These are phyloP conservation scores for Nyctereutes procyonoides DNA, from an alignment of 2,113 vertebrate genomes.

Conservation along the genomic window DNA sequence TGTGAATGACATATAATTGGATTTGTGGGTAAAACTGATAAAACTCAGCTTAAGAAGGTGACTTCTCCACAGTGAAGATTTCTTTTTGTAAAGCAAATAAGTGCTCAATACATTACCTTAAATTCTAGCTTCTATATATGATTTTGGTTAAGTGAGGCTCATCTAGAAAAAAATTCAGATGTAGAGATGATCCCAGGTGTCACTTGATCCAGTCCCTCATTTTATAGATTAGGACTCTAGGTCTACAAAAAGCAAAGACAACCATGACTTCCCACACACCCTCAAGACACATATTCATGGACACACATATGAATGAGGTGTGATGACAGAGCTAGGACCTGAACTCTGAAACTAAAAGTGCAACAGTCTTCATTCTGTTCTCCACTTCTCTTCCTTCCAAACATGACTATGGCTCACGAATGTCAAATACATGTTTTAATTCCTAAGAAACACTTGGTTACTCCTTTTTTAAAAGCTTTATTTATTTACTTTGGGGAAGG, in stretches of 20 bases:
- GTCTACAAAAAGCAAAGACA: constrained; percentile 44
- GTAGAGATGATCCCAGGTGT: not conserved
- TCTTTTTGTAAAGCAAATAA: constrained; percentile 16
- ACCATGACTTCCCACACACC: not conserved
- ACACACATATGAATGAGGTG: not conserved
- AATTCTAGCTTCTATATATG: not conserved
- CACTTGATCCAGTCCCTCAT: not conserved
- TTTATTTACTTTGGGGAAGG: not conserved
- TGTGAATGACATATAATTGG: constrained; percentile 28
- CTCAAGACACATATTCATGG: not conserved
- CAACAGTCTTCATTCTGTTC: constrained; percentile 6
- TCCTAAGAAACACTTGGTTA: not conserved
- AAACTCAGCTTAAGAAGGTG: constrained; percentile 23
- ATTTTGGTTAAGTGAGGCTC: constrained; percentile 16
- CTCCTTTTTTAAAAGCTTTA: not conserved
- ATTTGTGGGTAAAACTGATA: constrained; percentile 10
- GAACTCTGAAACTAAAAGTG: not conserved
- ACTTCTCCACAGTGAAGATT: constrained; percentile 32
- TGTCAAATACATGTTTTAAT: constrained; percentile 7
- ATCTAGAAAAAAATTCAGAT: constrained; percentile 19
- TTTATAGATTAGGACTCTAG: constrained; percentile 38
- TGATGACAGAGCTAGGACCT: not conserved
- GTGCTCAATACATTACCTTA: not conserved
- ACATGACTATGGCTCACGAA: constrained; percentile 35
- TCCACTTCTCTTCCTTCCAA: constrained; percentile 50